Base-by-base conservation (phyloP, 2,113 vertebrate species). In the Chaetodon auriga region DNA sequence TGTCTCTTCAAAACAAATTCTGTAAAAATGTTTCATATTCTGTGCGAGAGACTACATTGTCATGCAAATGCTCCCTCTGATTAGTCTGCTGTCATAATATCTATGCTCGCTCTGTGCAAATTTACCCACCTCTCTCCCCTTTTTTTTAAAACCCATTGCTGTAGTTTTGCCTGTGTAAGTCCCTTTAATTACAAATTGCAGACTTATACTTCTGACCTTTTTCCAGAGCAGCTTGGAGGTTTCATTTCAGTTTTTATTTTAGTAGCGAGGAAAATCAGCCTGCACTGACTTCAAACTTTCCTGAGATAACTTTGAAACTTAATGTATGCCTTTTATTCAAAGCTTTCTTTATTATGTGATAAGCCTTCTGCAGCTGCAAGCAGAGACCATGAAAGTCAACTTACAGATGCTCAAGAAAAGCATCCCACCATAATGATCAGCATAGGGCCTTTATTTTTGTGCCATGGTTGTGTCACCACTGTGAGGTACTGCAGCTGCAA, bases 51-150 rank as follows among this genome's bases (percentile, higher is more conserved):
- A 76, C 53, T 30, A 12, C 10, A 81, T 69, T 82, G 43, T 83
- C 15, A 74, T 70, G 55, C 23, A 78, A 87, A 84, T 78, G 41
- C 2, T 1, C n/a, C 65, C 23, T 19, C 19, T 83, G 76, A 84
- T 81, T 78, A 15, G 65, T 25, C 2, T 46, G 30, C 72, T 85
- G 66, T 51, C 51, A 68, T 30, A 30, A 30, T 73, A 36, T 75
- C 30, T 64, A 14, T 49, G 54, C 23, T 73, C 3, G 7, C 43
- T 68, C 43, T 68, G 0, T 41, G n/a, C n/a, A 64, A 54, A 64
- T 74, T 12, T 70, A 16, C 1, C 16, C n/a, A 48, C 5, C 21
- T 72, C 55, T 30, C n/a, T 30, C 4, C 8, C 23, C 15, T 10
- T 30, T 58, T 62, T 68, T 11, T 36, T 2, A 61, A 41, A 68